phyloP scores from a whole-genome alignment of 2,797 vertebrate genomes.

The Ctenosaura bakeri region DNA sequence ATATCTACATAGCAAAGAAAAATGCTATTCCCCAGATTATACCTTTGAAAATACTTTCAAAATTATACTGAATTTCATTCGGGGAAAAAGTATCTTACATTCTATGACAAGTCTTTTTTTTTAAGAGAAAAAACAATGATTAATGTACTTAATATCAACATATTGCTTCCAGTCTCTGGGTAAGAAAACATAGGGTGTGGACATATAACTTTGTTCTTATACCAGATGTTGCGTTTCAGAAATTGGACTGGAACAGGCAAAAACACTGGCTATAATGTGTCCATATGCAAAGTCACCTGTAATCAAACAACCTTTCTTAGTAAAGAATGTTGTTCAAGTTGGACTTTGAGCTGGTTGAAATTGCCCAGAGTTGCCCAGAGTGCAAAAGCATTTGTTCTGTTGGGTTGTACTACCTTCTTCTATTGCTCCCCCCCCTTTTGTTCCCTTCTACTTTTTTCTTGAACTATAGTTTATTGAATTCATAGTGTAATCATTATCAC shows the following conservation, averaged over 20 bases:
- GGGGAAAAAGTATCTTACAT: too few relatives aligned
- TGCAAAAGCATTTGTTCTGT: neutral
- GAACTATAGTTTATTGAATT: neutral
- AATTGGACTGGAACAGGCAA: neutral
- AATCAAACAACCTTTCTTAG: neutral
- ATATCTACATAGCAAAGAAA: too few relatives aligned
- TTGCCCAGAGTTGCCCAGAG: constrained; percentile 6
- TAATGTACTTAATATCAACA: too few relatives aligned
- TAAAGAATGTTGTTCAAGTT: neutral
- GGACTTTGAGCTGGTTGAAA: neutral
- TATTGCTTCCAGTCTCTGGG: too few relatives aligned
- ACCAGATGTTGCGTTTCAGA: neutral
- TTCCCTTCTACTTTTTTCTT: neutral
- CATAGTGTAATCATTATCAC: constrained; percentile 1
- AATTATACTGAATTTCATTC: too few relatives aligned
- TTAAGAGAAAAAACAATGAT: too few relatives aligned
- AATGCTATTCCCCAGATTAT: too few relatives aligned
- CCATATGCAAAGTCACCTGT: neutral
- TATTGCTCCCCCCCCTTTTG: too few relatives aligned
- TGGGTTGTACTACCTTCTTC: neutral
- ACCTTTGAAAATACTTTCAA: too few relatives aligned
- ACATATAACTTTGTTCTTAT: neutral
- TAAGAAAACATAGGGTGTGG: too few relatives aligned
- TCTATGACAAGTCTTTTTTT: too few relatives aligned
- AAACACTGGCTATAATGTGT: neutral